Evolutionary conservation across 2,113 vertebrate species (phyloP).

Genomic region (Emydura subglobosa): DNA sequence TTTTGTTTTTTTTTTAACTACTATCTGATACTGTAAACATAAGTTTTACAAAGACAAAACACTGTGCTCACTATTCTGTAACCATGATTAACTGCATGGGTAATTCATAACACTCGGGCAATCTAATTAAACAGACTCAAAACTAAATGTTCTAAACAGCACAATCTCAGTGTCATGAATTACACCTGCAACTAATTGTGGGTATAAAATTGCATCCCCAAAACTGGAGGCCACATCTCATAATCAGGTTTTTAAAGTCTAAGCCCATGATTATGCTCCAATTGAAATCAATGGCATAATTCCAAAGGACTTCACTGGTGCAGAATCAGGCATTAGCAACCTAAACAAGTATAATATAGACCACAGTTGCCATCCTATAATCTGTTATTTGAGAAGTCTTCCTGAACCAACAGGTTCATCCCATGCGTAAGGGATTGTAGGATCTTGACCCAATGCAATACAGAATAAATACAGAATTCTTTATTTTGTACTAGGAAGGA

Average conservation of each 20-base stretch:
- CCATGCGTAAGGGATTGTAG: too few species aligned
- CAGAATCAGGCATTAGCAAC: too few species aligned
- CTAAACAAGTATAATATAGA: too few species aligned
- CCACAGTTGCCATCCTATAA: too few species aligned
- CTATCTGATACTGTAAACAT: slow-evolving; percentile 29
- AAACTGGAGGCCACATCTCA: background rate
- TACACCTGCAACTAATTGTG: slow-evolving; percentile 14
- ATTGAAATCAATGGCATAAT: background rate
- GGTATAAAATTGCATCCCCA: background rate
- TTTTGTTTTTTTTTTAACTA: background rate
- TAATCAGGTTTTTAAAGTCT: background rate
- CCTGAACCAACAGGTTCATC: too few species aligned
- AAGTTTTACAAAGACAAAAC: background rate
- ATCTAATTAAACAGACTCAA: slow-evolving; percentile 42
- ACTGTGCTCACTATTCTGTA: background rate
- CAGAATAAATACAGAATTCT: background rate
- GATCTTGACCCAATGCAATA: background rate
- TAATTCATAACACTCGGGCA: slow-evolving; percentile 6
- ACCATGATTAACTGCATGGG: slow-evolving; percentile 11
- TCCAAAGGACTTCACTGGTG: background rate
- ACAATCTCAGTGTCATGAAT: slow-evolving; percentile 32
- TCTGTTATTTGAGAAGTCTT: too few species aligned
- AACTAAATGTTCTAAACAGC: slow-evolving; percentile 34
- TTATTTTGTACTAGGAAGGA: background rate
- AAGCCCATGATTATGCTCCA: background rate